Base-by-base conservation (phyloP, 2,888 invertebrate genomes). In the Noctua janthe region DNA sequence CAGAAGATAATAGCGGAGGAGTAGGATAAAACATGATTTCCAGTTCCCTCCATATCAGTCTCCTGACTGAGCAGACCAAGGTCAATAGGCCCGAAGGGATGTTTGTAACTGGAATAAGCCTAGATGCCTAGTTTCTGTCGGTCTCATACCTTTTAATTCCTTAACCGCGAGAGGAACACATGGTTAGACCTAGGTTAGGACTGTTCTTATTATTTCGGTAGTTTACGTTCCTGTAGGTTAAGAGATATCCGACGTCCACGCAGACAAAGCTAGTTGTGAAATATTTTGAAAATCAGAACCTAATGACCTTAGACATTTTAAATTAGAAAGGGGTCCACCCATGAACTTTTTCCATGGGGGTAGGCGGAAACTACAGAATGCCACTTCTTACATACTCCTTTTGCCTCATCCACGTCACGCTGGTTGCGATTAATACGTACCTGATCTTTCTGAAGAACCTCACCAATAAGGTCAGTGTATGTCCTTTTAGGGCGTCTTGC, bases 281-380 rank as follows among this genome's bases (percentile, higher is more conserved):
- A 78, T 66, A 64, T 70, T 82, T 82, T 72, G 43, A 43, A 69
- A 82, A 82, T 76, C 71, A 78, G 23, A 35, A 29, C 29, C 29
- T 29, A 54, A 20, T 74, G 62, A 89, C 80, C 87, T 81, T 79
- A 85, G 80, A 87, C 78, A 84, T 89, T 85, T 80, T 10, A 23
- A 43, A 76, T 71, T 54, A 66, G 20, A 69, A 74, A 47, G 69
- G 70, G 51, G 23, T 73, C 70, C 47, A 76, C 77, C 0, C 59
- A 29, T 62, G 59, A 29, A 7, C 1, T 11, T 17, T 2, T 35
- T 29, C 17, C 39, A 39, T 39, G 39, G 5, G 39, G 39, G 39
- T 35, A 35, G 35, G 3, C 39, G 4, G 4, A 39, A 39, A 39
- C 39, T 4, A 39, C 39, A 39, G 39, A 39, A 64, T 17, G 8